Percentiles rank a stretch among this genome's conserved stretches.
phyloP scores from a whole-genome alignment of 2,888 invertebrate species.

The Euphydryas editha region DNA sequence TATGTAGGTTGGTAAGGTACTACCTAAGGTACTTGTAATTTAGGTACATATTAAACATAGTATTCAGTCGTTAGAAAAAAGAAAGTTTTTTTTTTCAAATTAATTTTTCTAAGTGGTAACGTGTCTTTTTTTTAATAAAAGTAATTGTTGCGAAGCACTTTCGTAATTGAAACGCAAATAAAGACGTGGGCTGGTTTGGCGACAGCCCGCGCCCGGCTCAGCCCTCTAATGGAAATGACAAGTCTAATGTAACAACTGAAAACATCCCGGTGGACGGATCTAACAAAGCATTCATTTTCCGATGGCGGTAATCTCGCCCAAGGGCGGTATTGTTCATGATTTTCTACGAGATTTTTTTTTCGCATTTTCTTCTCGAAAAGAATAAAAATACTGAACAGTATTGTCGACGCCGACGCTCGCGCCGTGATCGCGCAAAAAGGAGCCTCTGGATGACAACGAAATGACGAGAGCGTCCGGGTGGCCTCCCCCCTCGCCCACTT shows the following conservation, averaged over 20 bases:
- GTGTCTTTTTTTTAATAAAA: constrained; percentile 30
- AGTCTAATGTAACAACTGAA: constrained; percentile 79
- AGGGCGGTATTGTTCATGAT: constrained; percentile 81
- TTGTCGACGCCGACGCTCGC: constrained; percentile 78
- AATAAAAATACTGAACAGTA: constrained; percentile 80
- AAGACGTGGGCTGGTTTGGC: constrained; percentile 58
- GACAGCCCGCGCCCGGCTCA: constrained; percentile 64
- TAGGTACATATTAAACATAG: background rate
- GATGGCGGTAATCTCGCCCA: constrained; percentile 82
- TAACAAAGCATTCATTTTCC: constrained; percentile 82
- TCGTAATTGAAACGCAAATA: constrained; percentile 62
- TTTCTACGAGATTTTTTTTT: constrained; percentile 71
- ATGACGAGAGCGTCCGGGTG: constrained; percentile 78
- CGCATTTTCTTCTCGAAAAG: constrained; percentile 75
- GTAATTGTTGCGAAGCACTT: constrained; percentile 46
- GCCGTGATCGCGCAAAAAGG: constrained; percentile 78
- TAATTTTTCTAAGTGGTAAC: constrained; percentile 31
- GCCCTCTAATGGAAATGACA: constrained; percentile 74
- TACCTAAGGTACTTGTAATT: background rate
- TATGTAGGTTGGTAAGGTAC: too few relatives aligned
- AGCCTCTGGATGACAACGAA: constrained; percentile 79
- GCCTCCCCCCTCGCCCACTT: constrained; percentile 55
- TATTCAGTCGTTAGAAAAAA: constrained; percentile 1
- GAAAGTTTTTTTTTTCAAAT: constrained; percentile 1
- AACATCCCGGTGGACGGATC: constrained; percentile 72